Evolutionary conservation across 2,888 invertebrate genomes (phyloP), one percentile per base, ranked within the genome.

Genomic region (Subacronicta megacephala): DNA sequence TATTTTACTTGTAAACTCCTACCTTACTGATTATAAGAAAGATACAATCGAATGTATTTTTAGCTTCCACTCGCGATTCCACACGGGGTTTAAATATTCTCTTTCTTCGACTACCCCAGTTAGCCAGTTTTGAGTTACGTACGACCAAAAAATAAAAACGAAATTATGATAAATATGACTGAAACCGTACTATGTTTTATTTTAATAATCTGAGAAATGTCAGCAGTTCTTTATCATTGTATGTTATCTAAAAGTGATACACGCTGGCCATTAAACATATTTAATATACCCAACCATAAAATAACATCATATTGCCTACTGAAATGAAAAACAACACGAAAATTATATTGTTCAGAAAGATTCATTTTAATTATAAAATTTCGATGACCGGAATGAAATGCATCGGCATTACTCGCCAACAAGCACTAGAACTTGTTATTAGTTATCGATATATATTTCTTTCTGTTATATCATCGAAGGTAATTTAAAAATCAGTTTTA

Each of bases 211-310:
- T n/a, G 5, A 5, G 31, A 31, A 31, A 31, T 31, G n/a, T 31
- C n/a, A 31, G 31, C 31, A n/a, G 31, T 31, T 31, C 6, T 31
- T 31, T 31, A 31, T 31, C 31, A n/a, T 31, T 31, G 31, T 3
- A 31, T 31, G 31, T 31, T 31, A 31, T 31, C 31, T 31, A 31
- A 31, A 31, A n/a, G n/a, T 31, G n/a, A 31, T 31, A 31, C n/a
- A 31, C n/a, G n/a, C n/a, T 31, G 31, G 31, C 31, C 31, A 31
- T 1, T 29, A 10, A 29, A 29, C 29, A 29, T n/a, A n/a, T 10
- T 31, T 31, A n/a, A 31, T 31, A n/a, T 31, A 23, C 3, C 5
- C 31, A n/a, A 31, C 31, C 31, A 31, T 31, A 31, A n/a, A 31
- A 31, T n/a, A 31, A n/a, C n/a, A 31, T 31, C 4, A 31, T n/a